phyloP scores from a whole-genome alignment of 2,888 invertebrate species.

The Mechanitis mazaeus region DNA sequence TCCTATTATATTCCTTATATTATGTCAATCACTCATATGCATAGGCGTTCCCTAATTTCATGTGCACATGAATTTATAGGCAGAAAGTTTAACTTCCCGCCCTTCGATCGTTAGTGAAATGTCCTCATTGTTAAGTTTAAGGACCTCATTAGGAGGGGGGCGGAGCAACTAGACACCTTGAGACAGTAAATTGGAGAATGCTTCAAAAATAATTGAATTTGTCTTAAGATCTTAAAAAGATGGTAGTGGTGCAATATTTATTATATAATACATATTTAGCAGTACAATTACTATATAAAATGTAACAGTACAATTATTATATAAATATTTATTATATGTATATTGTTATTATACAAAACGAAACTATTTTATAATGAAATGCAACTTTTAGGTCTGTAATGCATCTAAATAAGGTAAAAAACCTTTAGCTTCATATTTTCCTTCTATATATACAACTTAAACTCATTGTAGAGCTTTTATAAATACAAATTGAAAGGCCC shows the following conservation, averaged over 20 bases:
- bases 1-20: no score
- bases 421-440: not conserved
- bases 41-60: conserved; percentile 3
- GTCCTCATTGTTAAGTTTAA: conserved; percentile 31
- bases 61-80: conserved; percentile 19
- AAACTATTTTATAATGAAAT: no score
- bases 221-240: not conserved
- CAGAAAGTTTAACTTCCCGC: conserved; percentile 24
- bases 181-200: conserved; percentile 4
- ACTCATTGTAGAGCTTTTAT: conserved; percentile 11
- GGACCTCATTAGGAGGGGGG: conserved; percentile 55
- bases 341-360: no score
- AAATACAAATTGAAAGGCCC: conserved; percentile 17
- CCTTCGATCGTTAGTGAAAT: conserved; percentile 40
- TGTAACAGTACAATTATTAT: no score
- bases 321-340: no score
- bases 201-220: conserved; percentile 1
- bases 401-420: no score
- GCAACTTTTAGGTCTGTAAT: no score
- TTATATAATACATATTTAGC: no score
- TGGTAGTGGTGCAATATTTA: not conserved
- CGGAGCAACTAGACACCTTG: conserved; percentile 34
- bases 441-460: not conserved
- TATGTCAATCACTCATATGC: not conserved
- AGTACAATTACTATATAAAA: no score